phyloP scores from a whole-genome alignment of 2,113 vertebrate genomes.

The Lichenostomus cassidix region DNA sequence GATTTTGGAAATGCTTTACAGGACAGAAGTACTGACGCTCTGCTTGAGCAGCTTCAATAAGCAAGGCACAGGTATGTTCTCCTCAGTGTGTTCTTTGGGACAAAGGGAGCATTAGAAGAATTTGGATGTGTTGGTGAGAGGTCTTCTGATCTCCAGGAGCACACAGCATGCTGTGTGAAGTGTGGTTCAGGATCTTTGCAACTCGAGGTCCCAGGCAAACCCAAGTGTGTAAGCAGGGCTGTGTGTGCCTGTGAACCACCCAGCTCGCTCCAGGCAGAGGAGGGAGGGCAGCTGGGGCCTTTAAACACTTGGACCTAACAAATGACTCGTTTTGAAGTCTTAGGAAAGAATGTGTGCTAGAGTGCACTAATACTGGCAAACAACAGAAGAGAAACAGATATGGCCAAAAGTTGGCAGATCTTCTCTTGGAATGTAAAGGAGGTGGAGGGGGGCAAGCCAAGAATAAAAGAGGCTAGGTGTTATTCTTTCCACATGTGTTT shows the following conservation, averaged over 20 bases:
- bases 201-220: neutral
- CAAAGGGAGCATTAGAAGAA: neutral
- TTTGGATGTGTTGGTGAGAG: neutral
- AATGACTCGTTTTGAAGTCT: slow-evolving; percentile 15
- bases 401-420: slow-evolving; percentile 8
- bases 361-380: slow-evolving; percentile 30
- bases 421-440: slow-evolving; percentile 29
- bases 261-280: neutral
- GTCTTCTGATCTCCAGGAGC: neutral
- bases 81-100: neutral
- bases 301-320: slow-evolving; percentile 16
- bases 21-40: neutral
- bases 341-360: slow-evolving; percentile 38
- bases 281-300: neutral
- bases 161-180: neutral
- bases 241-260: neutral
- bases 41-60: neutral
- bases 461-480: slow-evolving; percentile 47
- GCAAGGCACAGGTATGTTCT: neutral
- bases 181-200: neutral
- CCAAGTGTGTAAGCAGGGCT: neutral
- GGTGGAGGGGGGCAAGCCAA: neutral
- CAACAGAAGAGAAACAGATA: slow-evolving; percentile 27
- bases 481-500: slow-evolving; percentile 64
- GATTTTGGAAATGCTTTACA: neutral